A percentile compares a stretch with the other conserved stretches of the same genome.
phyloP scores from a whole-genome alignment of 2,888 invertebrate species.

The Chloroclystis v-ata region DNA sequence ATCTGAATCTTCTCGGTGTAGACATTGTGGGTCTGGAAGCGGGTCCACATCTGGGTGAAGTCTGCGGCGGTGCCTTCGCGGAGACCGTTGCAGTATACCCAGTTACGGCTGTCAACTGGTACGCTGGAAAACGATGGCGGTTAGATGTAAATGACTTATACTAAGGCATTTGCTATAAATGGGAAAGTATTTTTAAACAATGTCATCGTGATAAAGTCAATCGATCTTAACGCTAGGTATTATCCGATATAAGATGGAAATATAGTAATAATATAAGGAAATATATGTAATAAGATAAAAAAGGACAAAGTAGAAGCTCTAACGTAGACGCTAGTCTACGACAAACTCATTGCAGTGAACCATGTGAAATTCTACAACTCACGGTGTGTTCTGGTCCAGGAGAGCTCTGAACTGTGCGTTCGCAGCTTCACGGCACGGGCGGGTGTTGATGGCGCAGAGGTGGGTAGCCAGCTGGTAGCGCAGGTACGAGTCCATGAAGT shows the following conservation, averaged over 20 bases:
- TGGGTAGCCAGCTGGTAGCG: constrained; percentile 58
- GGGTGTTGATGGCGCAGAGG: constrained; percentile 46
- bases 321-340: no score
- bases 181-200: no score
- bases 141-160: not conserved
- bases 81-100: constrained; percentile 87
- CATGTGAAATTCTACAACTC: no score
- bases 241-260: no score
- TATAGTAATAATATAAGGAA: no score
- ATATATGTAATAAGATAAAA: no score
- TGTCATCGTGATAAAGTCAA: no score
- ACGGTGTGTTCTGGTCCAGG: constrained; percentile 33
- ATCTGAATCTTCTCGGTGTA: constrained; percentile 84
- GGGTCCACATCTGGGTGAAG: constrained; percentile 81
- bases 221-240: no score
- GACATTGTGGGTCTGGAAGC: constrained; percentile 78
- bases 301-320: no score
- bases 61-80: constrained; percentile 79
- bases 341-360: no score
- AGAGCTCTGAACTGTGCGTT: constrained; percentile 40
- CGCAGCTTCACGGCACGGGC: constrained; percentile 45
- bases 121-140: constrained; percentile 41
- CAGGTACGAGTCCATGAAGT: constrained; percentile 59
- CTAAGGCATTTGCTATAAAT: not conserved
- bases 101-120: constrained; percentile 72